Evolutionary conservation across 2,797 vertebrate genomes (phyloP).

Genomic region (Menidia menidia): DNA sequence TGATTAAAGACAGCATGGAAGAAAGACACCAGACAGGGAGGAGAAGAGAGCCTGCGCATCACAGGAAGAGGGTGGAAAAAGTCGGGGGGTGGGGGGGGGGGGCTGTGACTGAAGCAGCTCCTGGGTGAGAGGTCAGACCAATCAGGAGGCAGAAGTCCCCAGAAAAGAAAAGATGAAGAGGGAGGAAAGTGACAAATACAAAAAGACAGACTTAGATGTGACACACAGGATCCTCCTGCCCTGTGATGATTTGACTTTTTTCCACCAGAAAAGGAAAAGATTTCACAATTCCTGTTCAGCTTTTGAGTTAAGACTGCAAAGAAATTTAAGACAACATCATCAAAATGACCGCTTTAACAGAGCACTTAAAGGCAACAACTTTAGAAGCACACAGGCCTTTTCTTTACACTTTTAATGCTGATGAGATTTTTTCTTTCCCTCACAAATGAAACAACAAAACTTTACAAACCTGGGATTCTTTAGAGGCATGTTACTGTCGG

Average conservation of each 20-base stretch:
- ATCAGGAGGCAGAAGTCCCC: not conserved
- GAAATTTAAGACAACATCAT: too few relatives aligned
- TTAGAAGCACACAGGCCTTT: not conserved
- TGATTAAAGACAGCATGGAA: conserved; percentile 3
- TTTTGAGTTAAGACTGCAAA: too few relatives aligned
- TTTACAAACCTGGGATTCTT: not conserved
- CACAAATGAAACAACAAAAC: too few relatives aligned
- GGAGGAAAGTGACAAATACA: not conserved
- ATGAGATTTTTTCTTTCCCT: too few relatives aligned
- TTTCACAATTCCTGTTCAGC: too few relatives aligned
- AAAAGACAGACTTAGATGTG: not conserved
- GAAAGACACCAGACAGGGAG: not conserved
- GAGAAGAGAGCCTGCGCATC: not conserved
- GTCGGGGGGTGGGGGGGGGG: not conserved
- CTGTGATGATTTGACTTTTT: too few relatives aligned
- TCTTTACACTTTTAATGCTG: too few relatives aligned
- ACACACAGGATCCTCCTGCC: not conserved
- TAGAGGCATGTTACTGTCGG: not conserved
- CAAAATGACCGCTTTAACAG: too few relatives aligned
- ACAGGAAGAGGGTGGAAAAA: not conserved
- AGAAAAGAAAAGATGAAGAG: not conserved
- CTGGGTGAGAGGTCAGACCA: not conserved
- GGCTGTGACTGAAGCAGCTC: not conserved
- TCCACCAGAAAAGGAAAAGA: too few relatives aligned
- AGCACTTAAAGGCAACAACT: too few relatives aligned